Base-by-base conservation (phyloP, 2,113 vertebrate genomes). In the Struthio camelus region DNA sequence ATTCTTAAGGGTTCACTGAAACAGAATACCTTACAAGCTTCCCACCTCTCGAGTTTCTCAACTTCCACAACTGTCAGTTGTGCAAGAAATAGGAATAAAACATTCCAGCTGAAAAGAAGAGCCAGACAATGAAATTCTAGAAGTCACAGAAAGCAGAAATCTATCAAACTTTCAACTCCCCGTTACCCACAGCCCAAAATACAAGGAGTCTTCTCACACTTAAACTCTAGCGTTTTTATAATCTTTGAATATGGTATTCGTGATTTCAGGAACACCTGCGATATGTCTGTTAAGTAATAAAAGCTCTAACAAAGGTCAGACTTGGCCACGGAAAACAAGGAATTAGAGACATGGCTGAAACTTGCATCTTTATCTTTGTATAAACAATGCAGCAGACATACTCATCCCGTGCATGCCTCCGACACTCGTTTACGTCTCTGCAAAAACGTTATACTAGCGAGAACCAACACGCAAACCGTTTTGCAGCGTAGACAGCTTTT, bases 81-180 rank as follows among this genome's bases (percentile, higher is more conserved):
- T 59, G 84, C 91, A 92, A 95, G 24, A 59, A 92, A 89, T 59
- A 67, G 72, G 70, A 95, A 91, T 79, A 89, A 94, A 78, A 84
- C 73, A 85, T 82, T 94, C 65, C 93, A 91, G 69, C 73, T 76
- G 87, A 92, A 96, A 95, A 82, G 53, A 88, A 93, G 73, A 94
- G 91, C 77, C 91, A 91, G 91, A 84, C 69, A 84, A 51, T 75
- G 86, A 94, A 80, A 92, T 79, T 89, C 93, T 67, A 85, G 69
- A 85, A 89, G 87, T 65, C 79, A 85, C 1, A 90, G 91, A 89
- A 95, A 96, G 81, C 81, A 93, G 67, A 90, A 73, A 87, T 70
- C 81, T 77, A 73, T 54, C 61, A 8, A 96, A 62, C 36, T 80
- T 85, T 85, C 73, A 85, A 51, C 48, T 34, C 44, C 28, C 53